These are phyloP conservation scores for Stenodema calcarata DNA, from an alignment of 2,888 invertebrate species.

Conservation along the genomic window DNA sequence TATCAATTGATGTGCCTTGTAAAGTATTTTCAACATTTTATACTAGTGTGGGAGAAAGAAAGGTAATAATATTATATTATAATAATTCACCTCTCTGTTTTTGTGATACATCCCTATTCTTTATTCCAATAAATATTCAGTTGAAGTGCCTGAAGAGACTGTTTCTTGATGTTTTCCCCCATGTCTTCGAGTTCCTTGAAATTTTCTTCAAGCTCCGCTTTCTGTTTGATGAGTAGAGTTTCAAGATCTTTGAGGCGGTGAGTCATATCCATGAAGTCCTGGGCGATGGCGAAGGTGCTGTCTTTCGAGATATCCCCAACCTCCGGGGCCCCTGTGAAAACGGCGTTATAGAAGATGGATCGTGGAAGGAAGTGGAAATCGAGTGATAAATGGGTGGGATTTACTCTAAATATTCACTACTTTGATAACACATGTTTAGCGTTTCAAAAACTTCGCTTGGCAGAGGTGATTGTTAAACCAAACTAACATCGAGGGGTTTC, in stretches of 20 bases:
- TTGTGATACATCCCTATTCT: background rate
- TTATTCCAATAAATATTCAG: conserved; percentile 15
- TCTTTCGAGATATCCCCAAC: conserved; percentile 29
- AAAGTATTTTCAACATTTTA: background rate
- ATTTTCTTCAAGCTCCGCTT: conserved; percentile 59
- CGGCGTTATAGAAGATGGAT: background rate
- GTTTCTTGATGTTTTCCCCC: conserved; percentile 57
- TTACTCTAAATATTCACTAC: too few species aligned
- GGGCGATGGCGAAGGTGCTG: conserved; percentile 40
- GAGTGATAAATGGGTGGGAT: too few species aligned
- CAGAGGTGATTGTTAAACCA: too few species aligned
- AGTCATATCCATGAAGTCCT: conserved; percentile 59
- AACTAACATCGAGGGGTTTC: too few species aligned
- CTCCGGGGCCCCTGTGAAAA: conserved; percentile 5
- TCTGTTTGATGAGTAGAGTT: conserved; percentile 58
- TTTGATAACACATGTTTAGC: too few species aligned
- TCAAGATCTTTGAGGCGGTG: conserved; percentile 60
- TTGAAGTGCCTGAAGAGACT: conserved; percentile 34
- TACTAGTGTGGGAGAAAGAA: background rate
- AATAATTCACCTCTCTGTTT: background rate
- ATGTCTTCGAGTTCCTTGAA: conserved; percentile 60
- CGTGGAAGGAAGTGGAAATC: too few species aligned
- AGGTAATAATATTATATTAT: background rate
- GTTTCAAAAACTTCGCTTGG: too few species aligned
- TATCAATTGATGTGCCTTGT: background rate